A percentile compares a stretch with the other conserved stretches of the same genome.
Evolutionary conservation across 30 jellyfish, hydroid and myxozoan species (phyloP).

Genomic region (Aurelia aurita): DNA sequence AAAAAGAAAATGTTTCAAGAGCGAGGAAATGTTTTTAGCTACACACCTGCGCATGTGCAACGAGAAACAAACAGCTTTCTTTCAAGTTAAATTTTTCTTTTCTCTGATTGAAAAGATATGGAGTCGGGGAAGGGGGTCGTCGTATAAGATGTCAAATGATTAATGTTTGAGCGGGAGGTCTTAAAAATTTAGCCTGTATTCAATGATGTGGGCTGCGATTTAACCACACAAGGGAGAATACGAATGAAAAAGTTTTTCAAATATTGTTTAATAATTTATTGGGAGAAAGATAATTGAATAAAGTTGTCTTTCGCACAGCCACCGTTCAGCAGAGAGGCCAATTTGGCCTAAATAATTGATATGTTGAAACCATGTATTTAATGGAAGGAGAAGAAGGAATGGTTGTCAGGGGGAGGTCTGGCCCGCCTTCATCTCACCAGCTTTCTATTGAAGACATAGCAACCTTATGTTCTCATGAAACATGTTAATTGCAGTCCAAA

Average conservation of each 20-base stretch:
- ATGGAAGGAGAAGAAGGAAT: background rate
- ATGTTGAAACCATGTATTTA: background rate
- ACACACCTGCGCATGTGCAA: too few species aligned
- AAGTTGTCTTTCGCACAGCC: background rate
- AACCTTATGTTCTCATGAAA: background rate
- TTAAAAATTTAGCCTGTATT: background rate
- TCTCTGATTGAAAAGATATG: too few species aligned
- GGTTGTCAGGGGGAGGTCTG: slow-evolving; percentile 8
- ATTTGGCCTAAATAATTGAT: background rate
- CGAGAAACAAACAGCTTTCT: too few species aligned
- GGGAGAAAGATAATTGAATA: background rate
- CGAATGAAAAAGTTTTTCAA: background rate
- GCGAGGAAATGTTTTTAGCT: too few species aligned
- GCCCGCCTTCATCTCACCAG: slow-evolving; percentile 5
- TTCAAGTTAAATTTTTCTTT: too few species aligned
- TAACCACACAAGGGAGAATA: background rate
- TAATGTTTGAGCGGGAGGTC: too few species aligned
- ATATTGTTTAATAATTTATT: background rate
- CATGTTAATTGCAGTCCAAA: background rate
- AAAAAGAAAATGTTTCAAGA: too few species aligned
- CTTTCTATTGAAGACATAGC: background rate
- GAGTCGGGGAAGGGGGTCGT: too few species aligned
- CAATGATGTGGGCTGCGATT: background rate
- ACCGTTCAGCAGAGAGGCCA: background rate
- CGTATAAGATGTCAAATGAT: too few species aligned